Evolutionary conservation across 2,888 invertebrate species (phyloP).

Genomic region (Chelonus formosanus): DNA sequence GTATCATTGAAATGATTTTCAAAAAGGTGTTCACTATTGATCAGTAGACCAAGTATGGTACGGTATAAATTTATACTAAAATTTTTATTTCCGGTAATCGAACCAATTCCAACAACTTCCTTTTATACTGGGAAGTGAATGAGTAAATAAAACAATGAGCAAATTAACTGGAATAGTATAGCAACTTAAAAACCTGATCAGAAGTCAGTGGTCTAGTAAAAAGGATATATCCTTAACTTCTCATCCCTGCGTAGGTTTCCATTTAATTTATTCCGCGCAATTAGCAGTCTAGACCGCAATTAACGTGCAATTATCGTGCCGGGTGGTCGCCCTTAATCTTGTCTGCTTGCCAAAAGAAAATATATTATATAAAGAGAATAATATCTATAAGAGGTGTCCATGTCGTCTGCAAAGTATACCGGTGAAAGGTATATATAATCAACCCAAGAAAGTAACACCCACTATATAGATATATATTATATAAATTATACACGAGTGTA

Average conservation of each 20-base stretch:
- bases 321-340: slow-evolving; percentile 36
- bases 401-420: slow-evolving; percentile 46
- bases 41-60: too few relatives aligned
- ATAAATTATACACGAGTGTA: not conserved
- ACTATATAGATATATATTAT: slow-evolving; percentile 42
- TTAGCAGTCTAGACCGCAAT: slow-evolving; percentile 45
- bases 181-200: not conserved
- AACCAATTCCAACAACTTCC: too few relatives aligned
- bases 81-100: too few relatives aligned
- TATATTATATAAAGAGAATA: not conserved
- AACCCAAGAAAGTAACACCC: slow-evolving; percentile 57
- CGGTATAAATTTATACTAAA: too few relatives aligned
- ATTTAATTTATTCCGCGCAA: slow-evolving; percentile 39
- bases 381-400: slow-evolving; percentile 19
- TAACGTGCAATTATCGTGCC: slow-evolving; percentile 37
- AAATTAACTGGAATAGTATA: slow-evolving; percentile 1
- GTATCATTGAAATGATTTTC: too few relatives aligned
- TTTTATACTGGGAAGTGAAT: not conserved
- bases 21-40: too few relatives aligned
- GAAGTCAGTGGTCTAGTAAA: slow-evolving; percentile 20
- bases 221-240: slow-evolving; percentile 25
- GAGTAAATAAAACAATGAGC: slow-evolving; percentile 16
- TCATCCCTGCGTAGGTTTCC: slow-evolving; percentile 34
- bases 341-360: slow-evolving; percentile 12
- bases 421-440: slow-evolving; percentile 58